phyloP scores from a whole-genome alignment of 2,113 vertebrate genomes.

The Romanogobio albipinnatus region DNA sequence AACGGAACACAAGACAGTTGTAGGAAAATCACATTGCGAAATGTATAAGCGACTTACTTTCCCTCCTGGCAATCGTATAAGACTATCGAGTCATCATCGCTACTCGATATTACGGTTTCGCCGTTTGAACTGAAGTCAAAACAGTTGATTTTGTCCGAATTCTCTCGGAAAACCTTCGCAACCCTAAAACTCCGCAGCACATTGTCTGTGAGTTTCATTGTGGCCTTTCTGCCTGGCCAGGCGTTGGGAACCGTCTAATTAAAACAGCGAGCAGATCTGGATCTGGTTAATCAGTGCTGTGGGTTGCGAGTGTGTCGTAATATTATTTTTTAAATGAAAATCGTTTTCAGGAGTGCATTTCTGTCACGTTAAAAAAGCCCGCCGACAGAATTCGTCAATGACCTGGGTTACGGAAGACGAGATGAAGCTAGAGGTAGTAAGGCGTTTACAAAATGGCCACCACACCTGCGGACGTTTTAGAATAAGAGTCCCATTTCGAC shows the following conservation, averaged over 20 bases:
- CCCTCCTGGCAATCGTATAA: slow-evolving; percentile 98
- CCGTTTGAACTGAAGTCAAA: slow-evolving; percentile 98
- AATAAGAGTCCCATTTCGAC: slow-evolving; percentile 41
- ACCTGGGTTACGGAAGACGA: slow-evolving; percentile 38
- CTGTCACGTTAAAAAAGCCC: slow-evolving; percentile 40
- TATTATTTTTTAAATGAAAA: not conserved
- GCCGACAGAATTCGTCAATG: slow-evolving; percentile 32
- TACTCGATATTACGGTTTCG: slow-evolving; percentile 97
- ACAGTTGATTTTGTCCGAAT: slow-evolving; percentile 98
- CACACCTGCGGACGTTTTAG: not conserved
- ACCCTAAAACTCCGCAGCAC: slow-evolving; percentile 98
- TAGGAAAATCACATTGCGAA: not conserved
- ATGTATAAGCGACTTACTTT: slow-evolving; percentile 84
- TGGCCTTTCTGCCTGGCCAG: slow-evolving; percentile 60
- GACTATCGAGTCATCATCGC: slow-evolving; percentile 97
- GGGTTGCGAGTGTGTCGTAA: not conserved
- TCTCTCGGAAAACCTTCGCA: slow-evolving; percentile 98
- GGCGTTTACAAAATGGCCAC: slow-evolving; percentile 38
- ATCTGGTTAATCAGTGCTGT: not conserved
- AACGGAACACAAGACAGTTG: not conserved
- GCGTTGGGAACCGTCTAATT: slow-evolving; percentile 51
- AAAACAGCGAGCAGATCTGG: not conserved
- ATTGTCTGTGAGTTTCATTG: slow-evolving; percentile 97
- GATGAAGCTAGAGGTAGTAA: slow-evolving; percentile 22
- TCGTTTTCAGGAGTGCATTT: not conserved